Evolutionary conservation across 2,797 vertebrate species (phyloP), one percentile per base, ranked within the genome.

Genomic region (Phoxinus dragarum): DNA sequence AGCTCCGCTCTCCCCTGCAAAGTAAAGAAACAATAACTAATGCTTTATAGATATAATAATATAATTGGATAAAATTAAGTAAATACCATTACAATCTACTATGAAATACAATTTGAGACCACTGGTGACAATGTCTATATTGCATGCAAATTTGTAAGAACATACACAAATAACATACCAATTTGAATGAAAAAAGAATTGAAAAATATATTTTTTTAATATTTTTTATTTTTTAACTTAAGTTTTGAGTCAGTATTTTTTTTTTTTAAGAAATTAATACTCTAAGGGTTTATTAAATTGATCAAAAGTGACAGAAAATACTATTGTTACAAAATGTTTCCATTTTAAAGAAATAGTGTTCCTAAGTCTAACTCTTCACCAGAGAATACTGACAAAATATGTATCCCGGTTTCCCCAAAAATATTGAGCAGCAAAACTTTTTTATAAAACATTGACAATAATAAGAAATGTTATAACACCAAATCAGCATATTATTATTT

Each of bases 1-100:
- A 67, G 98, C 98, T 88, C 98, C 98, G 59, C 98, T 99, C 93
- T 99, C 98, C 89, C 98, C 98, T 99, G 92, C 3, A 92, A 92
- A 42, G 59, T n/a, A 84, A 88, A 86, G 21, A 42, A 74, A 80
- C 4, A 54, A 78, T 75, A 19, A 72, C 36, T 34, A 54, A 66
- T 71, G 6, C 8, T 68, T 44, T 12, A 76, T 38, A 73, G 12
- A 64, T 61, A 31, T n/a, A 49, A 52, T 66, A 31, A 34, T 47
- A 49, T 4, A 4, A 36, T 40, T 59, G n/a, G 23, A 27, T 61
- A 17, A 42, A 42, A 16, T 40, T 0, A 78, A 38, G 34, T 27
- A 59, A 61, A 59, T 77, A 59, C 36, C 21, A 64, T 19, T 64
- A 64, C 8, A 64, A 64, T 64, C 9, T 64, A 44, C 34, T 5